Evolutionary conservation across 2,797 vertebrate genomes (phyloP).

Genomic region (Esox lucius): DNA sequence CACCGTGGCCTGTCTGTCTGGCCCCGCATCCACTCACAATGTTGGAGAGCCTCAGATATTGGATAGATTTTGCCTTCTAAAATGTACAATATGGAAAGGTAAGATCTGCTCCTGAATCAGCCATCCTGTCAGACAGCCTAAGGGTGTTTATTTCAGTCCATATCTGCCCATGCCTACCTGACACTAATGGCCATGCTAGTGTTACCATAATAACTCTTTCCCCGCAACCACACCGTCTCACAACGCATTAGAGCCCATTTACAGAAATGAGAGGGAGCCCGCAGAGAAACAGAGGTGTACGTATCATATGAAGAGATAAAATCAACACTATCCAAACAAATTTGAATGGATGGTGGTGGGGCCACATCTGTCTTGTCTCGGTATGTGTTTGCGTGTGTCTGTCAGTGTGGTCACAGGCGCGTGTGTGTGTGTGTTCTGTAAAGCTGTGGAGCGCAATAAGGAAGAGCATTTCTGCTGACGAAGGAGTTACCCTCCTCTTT

Average conservation of each 20-base stretch:
- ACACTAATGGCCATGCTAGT: constrained; percentile 34
- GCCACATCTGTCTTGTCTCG: constrained; percentile 45
- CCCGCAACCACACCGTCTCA: constrained; percentile 3
- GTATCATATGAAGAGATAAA: constrained; percentile 48
- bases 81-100: not conserved
- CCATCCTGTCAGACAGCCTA: not conserved
- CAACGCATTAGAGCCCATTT: no score
- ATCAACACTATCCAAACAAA: constrained; percentile 57
- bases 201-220: constrained; percentile 47
- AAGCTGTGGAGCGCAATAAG: no score
- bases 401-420: not conserved
- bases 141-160: not conserved
- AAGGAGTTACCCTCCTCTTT: no score
- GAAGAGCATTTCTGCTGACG: no score
- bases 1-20: constrained; percentile 18
- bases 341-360: constrained; percentile 29
- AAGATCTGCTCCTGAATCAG: constrained; percentile 2
- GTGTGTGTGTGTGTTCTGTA: not conserved
- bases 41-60: not conserved
- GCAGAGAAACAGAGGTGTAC: constrained; percentile 39
- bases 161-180: constrained; percentile 9
- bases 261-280: constrained; percentile 47
- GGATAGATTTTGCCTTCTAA: not conserved
- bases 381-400: constrained; percentile 43
- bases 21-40: constrained; percentile 30